Base-by-base conservation (phyloP, 2,113 vertebrate species). In the Steatornis caripensis region DNA sequence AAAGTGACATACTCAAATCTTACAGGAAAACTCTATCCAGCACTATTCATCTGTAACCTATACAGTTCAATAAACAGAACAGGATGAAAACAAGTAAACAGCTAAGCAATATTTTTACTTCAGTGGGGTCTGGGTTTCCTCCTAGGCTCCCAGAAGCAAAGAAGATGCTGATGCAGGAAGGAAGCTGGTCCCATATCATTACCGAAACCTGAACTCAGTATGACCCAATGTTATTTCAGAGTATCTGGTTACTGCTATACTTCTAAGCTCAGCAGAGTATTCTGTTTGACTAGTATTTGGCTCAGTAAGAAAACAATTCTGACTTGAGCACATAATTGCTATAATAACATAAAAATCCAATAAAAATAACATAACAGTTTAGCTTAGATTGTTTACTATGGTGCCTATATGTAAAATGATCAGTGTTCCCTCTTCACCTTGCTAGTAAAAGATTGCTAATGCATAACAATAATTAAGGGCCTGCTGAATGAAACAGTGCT, bases 381-480 rank as follows among this genome's bases (percentile, higher is more conserved):
- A n/a, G 2, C 22, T 84, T 74, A 74, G 46, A 55, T 34, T 46
- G 7, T 36, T 87, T 80, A 32, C 29, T 36, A 11, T 49, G 19
- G 64, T 78, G 7, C 11, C 18, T 2, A 0, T 23, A 2, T 2
- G 0, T 61, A 62, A 75, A 83, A 76, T 12, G 12, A 53, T 15
- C 14, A 23, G 14, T 36, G 12, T 78, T 91, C 10, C 61, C 24
- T 45, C 21, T 78, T 84, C 18, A 54, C 8, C 11, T 15, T 36
- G 20, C 7, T 18, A 30, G 12, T 45, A 87, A 89, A 91, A 81
- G 51, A 61, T 19, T 49, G 5, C 14, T 89, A 41, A 27, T 43
- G 7, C 6, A 7, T 36, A 84, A 37, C 5, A 49, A 46, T 62
- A 84, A 80, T 20, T 54, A 61, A 45, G 7, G 22, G 6, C 20